Conservation (phyloP, 2,113 vertebrate genomes). For the Deroptyus accipitrinus region DNA sequence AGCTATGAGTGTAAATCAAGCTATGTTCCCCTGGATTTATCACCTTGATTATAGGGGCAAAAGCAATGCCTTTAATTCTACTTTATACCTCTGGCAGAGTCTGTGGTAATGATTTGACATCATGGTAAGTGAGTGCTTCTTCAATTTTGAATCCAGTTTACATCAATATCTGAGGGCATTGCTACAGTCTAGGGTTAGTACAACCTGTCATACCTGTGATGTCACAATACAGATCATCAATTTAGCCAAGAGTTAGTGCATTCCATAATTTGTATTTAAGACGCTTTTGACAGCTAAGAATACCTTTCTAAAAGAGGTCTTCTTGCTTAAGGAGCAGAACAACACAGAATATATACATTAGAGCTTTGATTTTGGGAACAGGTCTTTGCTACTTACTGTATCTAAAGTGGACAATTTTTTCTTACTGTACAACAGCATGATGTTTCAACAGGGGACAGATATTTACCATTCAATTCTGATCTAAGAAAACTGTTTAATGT, state of each 20-base stretch:
- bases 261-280: not conserved
- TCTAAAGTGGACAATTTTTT: not conserved
- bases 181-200: not conserved
- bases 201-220: not conserved
- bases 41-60: not conserved
- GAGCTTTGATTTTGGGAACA: not conserved
- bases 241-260: not conserved
- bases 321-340: not conserved
- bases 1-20: not conserved
- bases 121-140: not conserved
- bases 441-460: not conserved
- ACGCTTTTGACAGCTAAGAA: not conserved
- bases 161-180: not conserved
- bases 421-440: not conserved
- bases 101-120: not conserved
- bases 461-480: not conserved
- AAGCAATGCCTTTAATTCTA: not conserved
- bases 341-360: not conserved
- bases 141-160: not conserved
- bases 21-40: not conserved
- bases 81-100: not conserved
- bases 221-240: not conserved
- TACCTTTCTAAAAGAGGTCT: not conserved
- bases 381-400: not conserved
- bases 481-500: not conserved